Evolutionary conservation across 1,140 invertebrate genomes (phyloP).

Genomic region (Chionoecetes opilio): DNA sequence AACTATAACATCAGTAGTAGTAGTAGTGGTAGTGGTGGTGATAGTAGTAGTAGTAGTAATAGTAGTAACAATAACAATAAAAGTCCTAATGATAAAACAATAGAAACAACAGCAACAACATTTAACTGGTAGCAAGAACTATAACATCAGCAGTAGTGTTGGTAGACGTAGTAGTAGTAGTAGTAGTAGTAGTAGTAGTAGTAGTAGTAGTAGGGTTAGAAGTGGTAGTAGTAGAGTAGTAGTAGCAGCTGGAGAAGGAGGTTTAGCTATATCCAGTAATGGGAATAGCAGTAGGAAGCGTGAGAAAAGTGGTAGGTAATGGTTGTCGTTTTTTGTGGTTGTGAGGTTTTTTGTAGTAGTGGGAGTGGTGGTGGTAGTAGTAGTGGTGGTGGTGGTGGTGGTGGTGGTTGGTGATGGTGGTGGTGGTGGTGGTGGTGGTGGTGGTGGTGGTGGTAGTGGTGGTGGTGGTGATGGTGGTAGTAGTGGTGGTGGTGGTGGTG

Average conservation of each 20-base stretch:
- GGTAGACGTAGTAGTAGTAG: neutral
- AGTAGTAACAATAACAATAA: too few species aligned
- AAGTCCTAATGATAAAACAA: too few species aligned
- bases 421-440: neutral
- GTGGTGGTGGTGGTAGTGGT: neutral
- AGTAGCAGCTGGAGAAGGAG: neutral
- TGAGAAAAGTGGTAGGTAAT: neutral
- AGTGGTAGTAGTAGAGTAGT: neutral
- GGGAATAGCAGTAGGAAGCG: too few species aligned
- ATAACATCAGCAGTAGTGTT: neutral
- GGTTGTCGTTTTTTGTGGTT: neutral
- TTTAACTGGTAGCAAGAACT: neutral
- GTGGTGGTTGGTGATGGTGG: constrained; percentile 12
- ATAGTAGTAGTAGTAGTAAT: too few species aligned
- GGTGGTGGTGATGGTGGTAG: neutral
- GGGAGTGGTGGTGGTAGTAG: neutral
- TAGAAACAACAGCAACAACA: too few species aligned
- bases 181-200: constrained; percentile 27
- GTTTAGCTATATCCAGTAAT: neutral
- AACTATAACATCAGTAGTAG: too few species aligned
- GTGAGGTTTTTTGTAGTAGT: neutral
- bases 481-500: too few species aligned
- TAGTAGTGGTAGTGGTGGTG: too few species aligned
- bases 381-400: neutral
- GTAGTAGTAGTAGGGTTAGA: neutral